phyloP scores from a whole-genome alignment of 1,140 invertebrate genomes.

The Schlechtendalia chinensis region DNA sequence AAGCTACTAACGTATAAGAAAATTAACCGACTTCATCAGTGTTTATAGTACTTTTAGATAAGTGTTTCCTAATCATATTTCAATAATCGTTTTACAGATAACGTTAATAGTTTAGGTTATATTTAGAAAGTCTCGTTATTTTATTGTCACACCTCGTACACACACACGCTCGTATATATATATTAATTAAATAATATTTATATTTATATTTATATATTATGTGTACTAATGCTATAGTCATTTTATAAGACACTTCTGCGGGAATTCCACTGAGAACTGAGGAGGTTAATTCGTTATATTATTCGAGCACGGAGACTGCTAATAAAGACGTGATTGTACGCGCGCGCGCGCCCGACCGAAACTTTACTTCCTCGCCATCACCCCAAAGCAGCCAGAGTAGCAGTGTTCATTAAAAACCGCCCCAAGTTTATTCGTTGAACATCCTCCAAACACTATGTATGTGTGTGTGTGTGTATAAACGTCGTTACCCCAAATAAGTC shows the following conservation, averaged over 20 bases:
- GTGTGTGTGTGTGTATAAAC: conserved; percentile 7
- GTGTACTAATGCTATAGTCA: neutral
- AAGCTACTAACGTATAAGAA: no score
- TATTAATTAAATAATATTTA: no score
- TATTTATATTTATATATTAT: no score
- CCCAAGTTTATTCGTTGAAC: conserved; percentile 38
- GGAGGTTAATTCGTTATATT: conserved; percentile 42
- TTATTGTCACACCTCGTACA: no score
- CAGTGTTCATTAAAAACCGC: conserved; percentile 41
- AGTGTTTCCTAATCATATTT: no score
- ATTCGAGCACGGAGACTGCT: conserved; percentile 35
- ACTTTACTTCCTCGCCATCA: conserved; percentile 19
- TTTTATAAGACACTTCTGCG: conserved; percentile 27
- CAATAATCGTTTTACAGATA: no score
- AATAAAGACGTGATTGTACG: conserved; percentile 49
- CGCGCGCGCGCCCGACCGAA: neutral
- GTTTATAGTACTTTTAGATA: no score
- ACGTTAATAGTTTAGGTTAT: no score
- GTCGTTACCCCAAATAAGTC: neutral
- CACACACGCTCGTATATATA: no score
- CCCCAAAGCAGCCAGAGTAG: no score
- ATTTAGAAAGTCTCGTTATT: no score
- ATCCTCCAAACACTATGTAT: neutral
- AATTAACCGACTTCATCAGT: no score
- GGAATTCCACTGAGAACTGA: neutral